A percentile compares a stretch with the other conserved stretches of the same genome.
phyloP scores from a whole-genome alignment of 2,113 vertebrate species.

The Sus scrofa region DNA sequence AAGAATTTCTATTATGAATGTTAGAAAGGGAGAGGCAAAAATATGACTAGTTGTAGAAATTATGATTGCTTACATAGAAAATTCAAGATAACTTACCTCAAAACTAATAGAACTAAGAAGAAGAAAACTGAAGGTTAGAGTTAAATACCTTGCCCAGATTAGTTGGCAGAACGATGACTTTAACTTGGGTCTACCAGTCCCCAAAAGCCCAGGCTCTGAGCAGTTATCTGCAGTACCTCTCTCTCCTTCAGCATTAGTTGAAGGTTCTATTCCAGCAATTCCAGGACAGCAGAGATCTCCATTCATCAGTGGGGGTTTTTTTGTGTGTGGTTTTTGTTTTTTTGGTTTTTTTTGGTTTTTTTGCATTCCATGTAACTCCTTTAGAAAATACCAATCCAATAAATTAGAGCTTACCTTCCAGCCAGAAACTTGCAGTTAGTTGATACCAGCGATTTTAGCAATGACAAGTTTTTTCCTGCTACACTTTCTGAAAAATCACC shows the following conservation, averaged over 20 bases:
- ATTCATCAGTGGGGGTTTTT: neutral
- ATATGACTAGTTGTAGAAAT: constrained; percentile 14
- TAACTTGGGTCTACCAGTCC: too few species aligned
- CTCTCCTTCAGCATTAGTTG: neutral
- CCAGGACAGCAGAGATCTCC: neutral
- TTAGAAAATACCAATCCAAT: constrained; percentile 46
- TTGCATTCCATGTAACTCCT: neutral
- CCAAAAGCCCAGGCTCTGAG: neutral
- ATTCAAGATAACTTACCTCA: neutral
- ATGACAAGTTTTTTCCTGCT: constrained; percentile 64
- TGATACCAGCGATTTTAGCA: constrained; percentile 14
- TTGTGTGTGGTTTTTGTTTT: too few species aligned
- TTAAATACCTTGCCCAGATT: neutral
- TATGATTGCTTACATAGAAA: neutral
- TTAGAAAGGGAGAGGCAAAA: constrained; percentile 34
- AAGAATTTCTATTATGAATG: neutral
- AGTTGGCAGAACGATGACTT: neutral
- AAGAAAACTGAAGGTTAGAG: constrained; percentile 22
- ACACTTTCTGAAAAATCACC: constrained; percentile 58
- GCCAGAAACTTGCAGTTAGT: neutral
- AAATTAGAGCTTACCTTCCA: constrained; percentile 61
- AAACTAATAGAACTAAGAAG: neutral
- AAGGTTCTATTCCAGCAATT: neutral
- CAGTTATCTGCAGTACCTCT: too few species aligned
- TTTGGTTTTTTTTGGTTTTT: neutral